Evolutionary conservation across 2,797 vertebrate species (phyloP), one percentile per base, ranked within the genome.

Genomic region (Chelon labrosus): DNA sequence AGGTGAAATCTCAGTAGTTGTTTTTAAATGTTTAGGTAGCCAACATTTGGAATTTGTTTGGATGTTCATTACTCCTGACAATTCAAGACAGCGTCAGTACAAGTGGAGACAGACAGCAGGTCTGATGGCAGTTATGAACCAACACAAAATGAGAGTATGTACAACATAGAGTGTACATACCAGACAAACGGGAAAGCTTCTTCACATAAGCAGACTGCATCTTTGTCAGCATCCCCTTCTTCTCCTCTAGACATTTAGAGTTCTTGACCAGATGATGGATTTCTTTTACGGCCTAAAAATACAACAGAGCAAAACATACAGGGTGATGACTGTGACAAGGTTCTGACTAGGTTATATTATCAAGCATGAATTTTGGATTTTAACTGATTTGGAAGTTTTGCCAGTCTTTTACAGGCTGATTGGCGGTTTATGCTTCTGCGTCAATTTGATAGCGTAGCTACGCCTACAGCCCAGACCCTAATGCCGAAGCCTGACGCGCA

Each of bases 231-330:
- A 6, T 61, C 38, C 12, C 65, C 72, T 92, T 93, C 71, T 78
- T 66, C 56, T 84, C 63, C 44, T 90, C 61, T 60, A 95, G 77
- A 65, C n/a, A 3, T 25, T 52, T 70, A 1, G 84, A 82, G 1
- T 61, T 77, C 5, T 80, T 67, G 2, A 58, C 49, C 20, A 92
- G 83, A 22, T 27, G 37, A 0, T 37, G 7, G 70, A 95, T 92
- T 86, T 92, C 89, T 49, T 50, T 77, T 1, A 52, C 2, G 13
- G 94, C 91, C 94, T 95, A 72, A 17, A 71, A 83, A 75, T 7
- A 64, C 1, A 66, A 62, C 10, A 66, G 6, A 50, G 17, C 0
- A 41, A 35, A 63, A 44, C 16, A 47, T 7, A 17, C 16, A 17
- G 44, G 17, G 16, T 46, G 17, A 46, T n/a, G 44, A 60, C 1